A percentile compares a stretch with the other conserved stretches of the same genome.
These are phyloP conservation scores for Pluvialis apricaria DNA, from an alignment of 2,113 vertebrate species.

Conservation along the genomic window DNA sequence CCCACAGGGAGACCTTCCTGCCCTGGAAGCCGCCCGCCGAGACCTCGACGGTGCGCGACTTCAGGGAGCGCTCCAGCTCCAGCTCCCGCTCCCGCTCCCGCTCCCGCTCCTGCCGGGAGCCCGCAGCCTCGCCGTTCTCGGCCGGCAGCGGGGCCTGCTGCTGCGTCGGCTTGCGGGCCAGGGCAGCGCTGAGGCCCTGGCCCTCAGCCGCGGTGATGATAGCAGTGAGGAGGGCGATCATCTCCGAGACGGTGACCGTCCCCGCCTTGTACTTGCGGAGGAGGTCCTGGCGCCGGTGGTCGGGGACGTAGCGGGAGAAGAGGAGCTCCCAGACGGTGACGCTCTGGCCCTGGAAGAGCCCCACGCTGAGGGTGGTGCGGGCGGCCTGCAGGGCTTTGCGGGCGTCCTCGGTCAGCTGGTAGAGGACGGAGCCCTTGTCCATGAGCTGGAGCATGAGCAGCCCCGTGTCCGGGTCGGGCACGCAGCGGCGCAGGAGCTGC, in stretches of 20 bases:
- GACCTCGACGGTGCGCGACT: slow-evolving; percentile 4
- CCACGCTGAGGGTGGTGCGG: background rate
- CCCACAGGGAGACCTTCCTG: slow-evolving; percentile 69
- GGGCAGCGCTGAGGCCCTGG: too few species aligned
- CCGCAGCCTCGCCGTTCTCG: too few species aligned
- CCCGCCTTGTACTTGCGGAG: too few species aligned
- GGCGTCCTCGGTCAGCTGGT: background rate
- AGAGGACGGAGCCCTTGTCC: background rate
- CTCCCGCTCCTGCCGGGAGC: too few species aligned
- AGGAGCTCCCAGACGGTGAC: background rate
- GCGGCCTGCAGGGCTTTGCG: background rate
- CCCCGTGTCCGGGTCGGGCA: slow-evolving; percentile 40
- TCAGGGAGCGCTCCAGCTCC: slow-evolving; percentile 4
- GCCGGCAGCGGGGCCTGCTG: too few species aligned
- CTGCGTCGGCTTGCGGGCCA: too few species aligned
- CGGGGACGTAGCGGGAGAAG: background rate
- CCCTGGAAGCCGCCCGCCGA: slow-evolving; percentile 47
- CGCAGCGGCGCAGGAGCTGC: slow-evolving; percentile 70
- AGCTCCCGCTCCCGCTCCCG: too few species aligned
- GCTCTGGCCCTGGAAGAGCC: background rate
- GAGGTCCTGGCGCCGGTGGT: too few species aligned
- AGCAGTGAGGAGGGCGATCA: too few species aligned
- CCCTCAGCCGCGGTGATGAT: too few species aligned
- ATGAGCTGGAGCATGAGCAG: background rate
- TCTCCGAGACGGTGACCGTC: too few species aligned